Percentiles rank a stretch among this genome's conserved stretches.
These are phyloP conservation scores for Ailuropoda melanoleuca DNA, from an alignment of 2,113 vertebrate genomes.

Conservation along the genomic window DNA sequence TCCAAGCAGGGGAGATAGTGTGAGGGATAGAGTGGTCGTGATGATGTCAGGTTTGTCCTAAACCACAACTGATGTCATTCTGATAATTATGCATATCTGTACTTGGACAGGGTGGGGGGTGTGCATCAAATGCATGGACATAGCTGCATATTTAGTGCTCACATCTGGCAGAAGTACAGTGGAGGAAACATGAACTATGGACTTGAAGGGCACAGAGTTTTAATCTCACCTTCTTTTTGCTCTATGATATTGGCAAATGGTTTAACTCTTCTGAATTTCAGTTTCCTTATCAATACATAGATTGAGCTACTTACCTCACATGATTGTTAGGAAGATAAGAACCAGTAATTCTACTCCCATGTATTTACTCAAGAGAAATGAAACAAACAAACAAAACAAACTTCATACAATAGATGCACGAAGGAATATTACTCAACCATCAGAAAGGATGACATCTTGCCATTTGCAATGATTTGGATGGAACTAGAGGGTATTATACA, in stretches of 20 bases:
- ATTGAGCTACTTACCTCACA: neutral
- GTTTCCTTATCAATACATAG: neutral
- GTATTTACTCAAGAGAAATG: neutral
- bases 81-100: neutral
- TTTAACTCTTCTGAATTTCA: neutral
- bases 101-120: too few relatives aligned
- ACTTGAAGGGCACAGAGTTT: neutral
- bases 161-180: neutral
- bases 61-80: neutral
- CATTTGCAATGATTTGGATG: neutral
- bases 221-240: neutral
- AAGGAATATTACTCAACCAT: neutral
- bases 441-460: neutral
- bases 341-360: neutral
- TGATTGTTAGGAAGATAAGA: neutral
- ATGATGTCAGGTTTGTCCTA: neutral
- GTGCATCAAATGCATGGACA: fast-evolving
- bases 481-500: neutral
- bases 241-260: neutral
- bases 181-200: neutral
- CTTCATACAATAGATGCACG: neutral
- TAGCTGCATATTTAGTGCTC: neutral
- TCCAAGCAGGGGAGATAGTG: neutral
- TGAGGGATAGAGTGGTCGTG: neutral
- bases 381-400: neutral